phyloP scores from a whole-genome alignment of 2,113 vertebrate species.

The Diphyllodes magnificus region DNA sequence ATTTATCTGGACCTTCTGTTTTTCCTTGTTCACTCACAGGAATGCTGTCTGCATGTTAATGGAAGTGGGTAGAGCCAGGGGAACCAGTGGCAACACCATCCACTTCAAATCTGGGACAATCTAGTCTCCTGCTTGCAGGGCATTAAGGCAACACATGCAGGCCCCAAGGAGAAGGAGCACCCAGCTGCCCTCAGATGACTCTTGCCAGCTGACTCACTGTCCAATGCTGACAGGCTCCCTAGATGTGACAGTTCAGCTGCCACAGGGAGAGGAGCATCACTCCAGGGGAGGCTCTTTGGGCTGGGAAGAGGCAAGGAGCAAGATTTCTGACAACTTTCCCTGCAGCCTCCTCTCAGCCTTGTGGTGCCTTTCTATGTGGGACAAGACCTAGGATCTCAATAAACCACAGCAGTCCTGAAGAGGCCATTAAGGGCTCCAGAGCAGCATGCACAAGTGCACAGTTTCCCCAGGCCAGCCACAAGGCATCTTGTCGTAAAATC shows the following conservation, averaged over 20 bases:
- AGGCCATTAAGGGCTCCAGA: neutral
- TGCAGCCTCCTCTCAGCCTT: neutral
- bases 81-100: neutral
- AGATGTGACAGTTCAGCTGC: neutral
- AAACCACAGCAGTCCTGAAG: neutral
- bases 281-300: neutral
- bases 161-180: conserved; percentile 2
- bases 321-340: neutral
- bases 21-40: neutral
- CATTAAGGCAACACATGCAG: neutral
- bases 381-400: neutral
- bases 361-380: neutral
- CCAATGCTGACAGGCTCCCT: neutral
- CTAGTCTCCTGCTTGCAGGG: neutral
- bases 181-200: neutral
- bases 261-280: neutral
- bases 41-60: conserved; percentile 8
- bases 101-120: neutral
- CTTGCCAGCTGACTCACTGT: neutral
- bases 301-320: neutral
- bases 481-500: neutral
- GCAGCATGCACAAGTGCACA: neutral
- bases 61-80: neutral
- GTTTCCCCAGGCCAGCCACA: neutral
- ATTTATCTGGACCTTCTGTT: conserved; percentile 44